phyloP scores from a whole-genome alignment of 2,113 vertebrate genomes.

The western clawed frog (Xenopus tropicalis) region DNA sequence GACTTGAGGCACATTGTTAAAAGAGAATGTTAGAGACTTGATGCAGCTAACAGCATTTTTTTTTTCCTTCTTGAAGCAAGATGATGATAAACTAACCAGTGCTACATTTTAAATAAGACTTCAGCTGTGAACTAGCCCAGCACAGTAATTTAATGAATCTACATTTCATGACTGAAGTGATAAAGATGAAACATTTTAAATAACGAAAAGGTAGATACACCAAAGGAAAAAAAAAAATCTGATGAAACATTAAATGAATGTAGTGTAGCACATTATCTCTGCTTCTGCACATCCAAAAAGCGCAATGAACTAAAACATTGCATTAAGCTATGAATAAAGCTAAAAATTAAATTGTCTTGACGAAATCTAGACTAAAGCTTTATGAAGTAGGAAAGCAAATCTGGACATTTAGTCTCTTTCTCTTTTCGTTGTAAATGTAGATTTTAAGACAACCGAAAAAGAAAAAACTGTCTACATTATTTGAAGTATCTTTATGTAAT shows the following conservation, averaged over 20 bases:
- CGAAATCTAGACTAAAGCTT: conserved; percentile 69
- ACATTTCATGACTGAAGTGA: conserved; percentile 69
- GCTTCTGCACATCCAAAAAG: conserved; percentile 76
- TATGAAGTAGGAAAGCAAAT: conserved; percentile 71
- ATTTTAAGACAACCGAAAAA: conserved; percentile 49
- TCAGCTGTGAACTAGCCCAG: conserved; percentile 55
- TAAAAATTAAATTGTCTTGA: conserved; percentile 76
- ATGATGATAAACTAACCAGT: conserved; percentile 51
- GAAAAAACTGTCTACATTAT: conserved; percentile 29
- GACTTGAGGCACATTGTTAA: conserved; percentile 31
- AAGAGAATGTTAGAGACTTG: conserved; percentile 35
- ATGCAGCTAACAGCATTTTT: conserved; percentile 45
- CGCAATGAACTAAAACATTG: conserved; percentile 80
- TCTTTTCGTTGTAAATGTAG: conserved; percentile 57
- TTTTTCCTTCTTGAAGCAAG: conserved; percentile 35
- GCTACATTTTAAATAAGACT: conserved; percentile 49
- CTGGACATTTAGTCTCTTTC: conserved; percentile 68
- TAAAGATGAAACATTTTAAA: conserved; percentile 74
- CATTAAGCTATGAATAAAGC: conserved; percentile 77
- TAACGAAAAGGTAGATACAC: conserved; percentile 76
- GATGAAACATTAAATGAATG: conserved; percentile 78
- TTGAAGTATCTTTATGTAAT: background rate
- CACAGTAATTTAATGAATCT: conserved; percentile 67
- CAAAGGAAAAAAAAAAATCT: conserved; percentile 61
- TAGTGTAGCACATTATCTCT: conserved; percentile 78